These are phyloP conservation scores for Magallana ariakensis DNA, from an alignment of 1,140 invertebrate species.

Conservation along the genomic window DNA sequence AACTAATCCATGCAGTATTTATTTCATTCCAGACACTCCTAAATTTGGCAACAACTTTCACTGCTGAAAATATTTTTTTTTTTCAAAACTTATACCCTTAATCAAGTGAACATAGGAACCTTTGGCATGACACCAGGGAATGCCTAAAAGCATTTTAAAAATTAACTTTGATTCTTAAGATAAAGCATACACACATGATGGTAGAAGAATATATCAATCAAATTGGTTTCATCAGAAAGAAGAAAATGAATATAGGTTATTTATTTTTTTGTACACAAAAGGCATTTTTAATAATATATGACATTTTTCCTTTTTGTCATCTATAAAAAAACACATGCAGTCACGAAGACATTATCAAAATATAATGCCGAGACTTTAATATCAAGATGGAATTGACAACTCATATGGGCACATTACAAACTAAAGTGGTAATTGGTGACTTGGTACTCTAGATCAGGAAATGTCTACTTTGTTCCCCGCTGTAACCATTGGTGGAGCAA, in stretches of 20 bases:
- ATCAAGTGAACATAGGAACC: neutral
- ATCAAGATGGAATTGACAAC: neutral
- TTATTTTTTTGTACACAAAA: too few species aligned
- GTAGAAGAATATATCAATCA: too few species aligned
- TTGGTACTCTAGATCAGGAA: constrained; percentile 3
- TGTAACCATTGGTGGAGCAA: neutral
- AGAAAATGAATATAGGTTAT: too few species aligned
- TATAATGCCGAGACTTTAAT: neutral
- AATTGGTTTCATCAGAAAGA: too few species aligned
- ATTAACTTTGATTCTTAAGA: neutral
- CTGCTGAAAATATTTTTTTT: neutral
- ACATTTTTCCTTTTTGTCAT: too few species aligned
- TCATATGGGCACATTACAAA: neutral
- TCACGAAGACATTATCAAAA: too few species aligned
- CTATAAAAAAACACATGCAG: too few species aligned
- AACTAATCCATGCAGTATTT: too few species aligned
- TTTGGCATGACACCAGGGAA: neutral
- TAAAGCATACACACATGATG: neutral
- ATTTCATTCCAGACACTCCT: neutral
- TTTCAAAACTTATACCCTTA: too few species aligned
- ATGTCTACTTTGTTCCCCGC: neutral
- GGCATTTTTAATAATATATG: too few species aligned
- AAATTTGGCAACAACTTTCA: neutral
- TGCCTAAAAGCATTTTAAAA: neutral
- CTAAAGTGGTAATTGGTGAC: neutral